phyloP scores from a whole-genome alignment of 2,797 vertebrate species.

The Ara ararauna region DNA sequence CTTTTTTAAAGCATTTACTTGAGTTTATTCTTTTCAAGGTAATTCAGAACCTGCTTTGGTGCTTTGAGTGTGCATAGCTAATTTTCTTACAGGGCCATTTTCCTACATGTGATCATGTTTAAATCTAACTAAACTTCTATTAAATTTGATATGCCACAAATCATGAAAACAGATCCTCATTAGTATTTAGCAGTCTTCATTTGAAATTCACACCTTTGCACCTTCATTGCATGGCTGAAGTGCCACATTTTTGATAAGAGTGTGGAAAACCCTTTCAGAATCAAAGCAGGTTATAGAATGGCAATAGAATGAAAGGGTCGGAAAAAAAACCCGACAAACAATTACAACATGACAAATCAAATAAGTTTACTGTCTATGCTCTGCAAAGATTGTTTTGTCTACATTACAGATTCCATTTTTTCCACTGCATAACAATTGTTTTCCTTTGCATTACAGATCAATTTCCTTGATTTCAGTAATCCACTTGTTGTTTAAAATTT shows the following conservation, averaged over 20 bases:
- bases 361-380: background rate
- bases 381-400: background rate
- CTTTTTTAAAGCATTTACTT: background rate
- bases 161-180: background rate
- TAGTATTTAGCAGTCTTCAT: background rate
- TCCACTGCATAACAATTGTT: background rate
- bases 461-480: background rate
- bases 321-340: background rate
- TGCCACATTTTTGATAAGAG: background rate
- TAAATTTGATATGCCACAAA: background rate
- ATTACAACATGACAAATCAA: background rate
- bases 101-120: background rate
- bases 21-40: background rate
- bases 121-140: background rate
- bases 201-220: constrained; percentile 12
- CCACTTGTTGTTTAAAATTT: background rate
- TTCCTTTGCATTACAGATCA: background rate
- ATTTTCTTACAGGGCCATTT: background rate
- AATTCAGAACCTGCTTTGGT: background rate
- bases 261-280: background rate
- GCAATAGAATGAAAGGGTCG: background rate
- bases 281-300: background rate
- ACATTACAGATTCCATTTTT: background rate
- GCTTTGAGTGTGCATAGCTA: background rate
- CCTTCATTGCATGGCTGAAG: background rate